Evolutionary conservation across 2,888 invertebrate species (phyloP).

Genomic region (Dusona sp.): DNA sequence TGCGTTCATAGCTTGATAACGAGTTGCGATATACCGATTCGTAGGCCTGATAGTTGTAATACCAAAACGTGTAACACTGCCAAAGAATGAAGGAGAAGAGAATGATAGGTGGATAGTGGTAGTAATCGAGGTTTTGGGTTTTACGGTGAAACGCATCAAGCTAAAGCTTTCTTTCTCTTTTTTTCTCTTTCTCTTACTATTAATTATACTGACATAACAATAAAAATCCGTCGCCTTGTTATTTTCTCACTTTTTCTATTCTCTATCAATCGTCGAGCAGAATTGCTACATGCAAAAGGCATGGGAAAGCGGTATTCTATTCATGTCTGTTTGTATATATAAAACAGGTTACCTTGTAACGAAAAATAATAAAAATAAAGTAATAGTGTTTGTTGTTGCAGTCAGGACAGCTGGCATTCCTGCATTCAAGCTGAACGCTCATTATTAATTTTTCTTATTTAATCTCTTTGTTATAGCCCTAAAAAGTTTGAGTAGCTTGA

Average conservation of each 20-base stretch:
- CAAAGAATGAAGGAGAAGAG: conserved; percentile 9
- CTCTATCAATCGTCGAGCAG: not conserved
- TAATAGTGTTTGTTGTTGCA: not conserved
- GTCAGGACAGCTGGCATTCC: not conserved
- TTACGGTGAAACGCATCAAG: conserved; percentile 19
- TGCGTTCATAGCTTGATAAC: conserved; percentile 59
- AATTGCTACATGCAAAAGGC: not conserved
- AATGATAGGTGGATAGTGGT: conserved; percentile 38
- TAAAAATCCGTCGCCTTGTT: conserved; percentile 28
- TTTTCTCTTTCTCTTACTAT: conserved; percentile 28
- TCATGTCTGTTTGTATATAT: no score
- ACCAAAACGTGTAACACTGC: conserved; percentile 22
- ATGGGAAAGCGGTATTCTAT: no score
- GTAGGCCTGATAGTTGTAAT: conserved; percentile 29
- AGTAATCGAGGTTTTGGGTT: conserved; percentile 60
- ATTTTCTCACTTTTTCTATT: not conserved
- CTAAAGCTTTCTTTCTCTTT: not conserved
- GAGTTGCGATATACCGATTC: conserved; percentile 40
- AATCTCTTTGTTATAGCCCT: conserved; percentile 79
- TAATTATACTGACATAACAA: conserved; percentile 35
- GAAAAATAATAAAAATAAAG: not conserved
- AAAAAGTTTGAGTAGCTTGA: conserved; percentile 80
- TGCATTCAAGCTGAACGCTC: not conserved
- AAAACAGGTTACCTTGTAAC: not conserved
- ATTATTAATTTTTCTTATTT: conserved; percentile 31